Base-by-base conservation (phyloP, 2,888 invertebrate species). In the Disparrhopalites patrizii region DNA sequence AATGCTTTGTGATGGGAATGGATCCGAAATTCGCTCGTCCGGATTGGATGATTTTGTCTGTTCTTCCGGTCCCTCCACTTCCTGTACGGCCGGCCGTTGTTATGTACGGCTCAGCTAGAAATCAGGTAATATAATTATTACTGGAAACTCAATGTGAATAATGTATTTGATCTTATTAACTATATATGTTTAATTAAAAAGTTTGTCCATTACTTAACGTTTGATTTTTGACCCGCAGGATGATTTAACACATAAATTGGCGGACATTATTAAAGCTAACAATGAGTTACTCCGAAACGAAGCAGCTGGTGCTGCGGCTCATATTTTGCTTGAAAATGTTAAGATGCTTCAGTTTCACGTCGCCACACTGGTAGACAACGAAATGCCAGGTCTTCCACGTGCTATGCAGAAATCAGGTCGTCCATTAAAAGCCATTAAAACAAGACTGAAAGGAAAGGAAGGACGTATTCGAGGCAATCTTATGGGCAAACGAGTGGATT, bases 401-500 rank as follows among this genome's bases (percentile, higher is more conserved):
- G 99, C 99, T 10, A 94, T 96, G 87, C 99, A 99, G 80, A 99
- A 99, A 80, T 97, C 97, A 0, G 99, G 99, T 3, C 91, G 99
- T 79, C 99, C 99, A 0, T 81, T 99, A 8, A 99, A 99, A 82
- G 96, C 99, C 0, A 85, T 99, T 61, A 99, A 99, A 80, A 93
- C 97, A 3, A 86, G 99, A 54, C 79, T 93, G 57, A 98, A 98
- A 81, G 97, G 98, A 23, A 99, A 99, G 79, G 99, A 99, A 86
- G 99, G 99, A 0, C 85, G 99, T 77, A 98, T 99, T 77, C 85
- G 99, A 81, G 99, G 99, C 76, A 99, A 99, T 80, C 86, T 99
- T 76, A 99, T 99, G 99, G 99, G 99, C 62, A 99, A 99, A 80
- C 94, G 99, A 83, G 99, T 99, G 0, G 99, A 99, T 79, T 99